Percentiles rank a stretch among this genome's conserved stretches.
phyloP scores from a whole-genome alignment of 2,888 invertebrate species.

The Noctua comes region DNA sequence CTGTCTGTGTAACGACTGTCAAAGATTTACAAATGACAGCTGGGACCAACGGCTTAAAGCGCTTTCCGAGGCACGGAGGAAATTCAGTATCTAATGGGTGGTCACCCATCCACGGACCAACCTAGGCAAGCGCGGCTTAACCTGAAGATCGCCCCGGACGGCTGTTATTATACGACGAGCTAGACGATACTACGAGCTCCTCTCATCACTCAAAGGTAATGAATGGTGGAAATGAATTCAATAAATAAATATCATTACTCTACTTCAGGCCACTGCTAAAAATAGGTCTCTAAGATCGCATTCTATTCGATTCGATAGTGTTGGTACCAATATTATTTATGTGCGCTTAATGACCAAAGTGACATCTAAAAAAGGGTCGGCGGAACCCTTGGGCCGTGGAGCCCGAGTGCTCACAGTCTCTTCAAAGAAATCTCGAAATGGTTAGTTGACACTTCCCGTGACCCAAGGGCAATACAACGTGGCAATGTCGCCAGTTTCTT shows the following conservation, averaged over 20 bases:
- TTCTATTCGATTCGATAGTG: background rate
- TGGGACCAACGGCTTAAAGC: too few species aligned
- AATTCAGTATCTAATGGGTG: too few species aligned
- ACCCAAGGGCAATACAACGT: background rate
- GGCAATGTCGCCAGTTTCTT: background rate
- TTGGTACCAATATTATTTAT: background rate
- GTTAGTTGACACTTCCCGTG: conserved; percentile 4
- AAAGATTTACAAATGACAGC: too few species aligned
- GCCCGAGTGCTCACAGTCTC: background rate
- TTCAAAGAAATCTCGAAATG: background rate
- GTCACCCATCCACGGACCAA: too few species aligned
- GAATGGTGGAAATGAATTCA: background rate
- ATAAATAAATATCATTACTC: background rate
- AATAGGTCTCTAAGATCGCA: background rate
- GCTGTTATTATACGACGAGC: too few species aligned
- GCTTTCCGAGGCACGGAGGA: too few species aligned
- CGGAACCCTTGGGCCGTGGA: background rate
- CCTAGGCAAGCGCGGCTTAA: too few species aligned
- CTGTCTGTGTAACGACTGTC: too few species aligned
- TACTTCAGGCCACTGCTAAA: background rate
- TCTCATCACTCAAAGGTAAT: background rate
- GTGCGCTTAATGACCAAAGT: background rate
- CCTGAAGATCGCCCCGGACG: too few species aligned
- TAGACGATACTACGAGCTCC: too few species aligned
- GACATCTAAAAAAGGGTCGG: conserved; percentile 8